A percentile compares a stretch with the other conserved stretches of the same genome.
Conservation (phyloP, 2,797 vertebrate genomes). For the Anguilla obscura region DNA sequence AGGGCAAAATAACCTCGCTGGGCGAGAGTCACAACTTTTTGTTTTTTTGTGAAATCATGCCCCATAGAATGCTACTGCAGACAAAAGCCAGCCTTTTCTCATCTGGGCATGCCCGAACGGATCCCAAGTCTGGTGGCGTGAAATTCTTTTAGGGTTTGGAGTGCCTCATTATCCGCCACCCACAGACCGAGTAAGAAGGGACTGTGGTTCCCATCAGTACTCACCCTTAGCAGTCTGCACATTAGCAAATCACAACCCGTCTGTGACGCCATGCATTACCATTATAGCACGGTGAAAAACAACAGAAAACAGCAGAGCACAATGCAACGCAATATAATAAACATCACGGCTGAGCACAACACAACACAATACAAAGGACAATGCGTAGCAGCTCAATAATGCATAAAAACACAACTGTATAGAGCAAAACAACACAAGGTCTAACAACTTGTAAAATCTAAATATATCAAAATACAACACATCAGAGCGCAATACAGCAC, state of each 20-base stretch:
- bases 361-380: not conserved
- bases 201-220: not conserved
- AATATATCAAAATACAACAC: too few species aligned
- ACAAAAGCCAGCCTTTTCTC: not conserved
- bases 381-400: not conserved
- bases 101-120: not conserved
- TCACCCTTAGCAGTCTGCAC: not conserved
- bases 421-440: not conserved
- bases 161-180: constrained; percentile 15
- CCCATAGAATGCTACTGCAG: not conserved
- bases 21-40: not conserved
- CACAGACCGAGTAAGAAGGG: not conserved
- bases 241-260: not conserved
- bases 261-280: not conserved
- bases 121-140: not conserved
- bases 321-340: not conserved
- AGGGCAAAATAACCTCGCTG: not conserved
- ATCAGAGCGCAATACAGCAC: too few species aligned
- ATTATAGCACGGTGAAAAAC: not conserved
- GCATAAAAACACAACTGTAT: not conserved
- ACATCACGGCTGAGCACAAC: not conserved
- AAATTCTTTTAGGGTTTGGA: constrained; percentile 8
- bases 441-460: too few species aligned
- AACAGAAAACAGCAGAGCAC: not conserved
- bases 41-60: not conserved